Conservation (phyloP, 2,797 vertebrate genomes). For the Artibeus lituratus region DNA sequence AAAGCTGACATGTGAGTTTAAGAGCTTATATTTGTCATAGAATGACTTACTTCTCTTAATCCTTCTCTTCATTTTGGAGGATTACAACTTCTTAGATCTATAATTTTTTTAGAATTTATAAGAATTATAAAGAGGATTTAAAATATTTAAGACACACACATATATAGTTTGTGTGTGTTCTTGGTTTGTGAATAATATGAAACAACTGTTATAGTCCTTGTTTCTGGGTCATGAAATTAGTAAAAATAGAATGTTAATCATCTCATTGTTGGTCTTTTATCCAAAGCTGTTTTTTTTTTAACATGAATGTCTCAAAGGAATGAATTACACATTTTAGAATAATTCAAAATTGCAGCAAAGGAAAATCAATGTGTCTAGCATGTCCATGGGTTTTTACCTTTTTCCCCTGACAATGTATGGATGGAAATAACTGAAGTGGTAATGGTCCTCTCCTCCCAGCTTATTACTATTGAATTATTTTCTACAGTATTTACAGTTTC, state of each 20-base stretch:
- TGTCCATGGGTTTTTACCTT: not conserved
- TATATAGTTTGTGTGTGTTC: no score
- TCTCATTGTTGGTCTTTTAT: not conserved
- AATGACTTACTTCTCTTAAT: slow-evolving; percentile 54
- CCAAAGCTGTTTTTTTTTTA: not conserved
- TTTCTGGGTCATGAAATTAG: not conserved
- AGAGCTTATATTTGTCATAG: slow-evolving; percentile 58
- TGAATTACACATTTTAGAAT: not conserved
- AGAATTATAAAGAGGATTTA: not conserved
- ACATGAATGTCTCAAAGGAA: not conserved
- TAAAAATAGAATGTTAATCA: not conserved
- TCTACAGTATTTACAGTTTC: not conserved
- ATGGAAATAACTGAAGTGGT: not conserved
- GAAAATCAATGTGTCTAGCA: not conserved
- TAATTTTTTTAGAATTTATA: not conserved
- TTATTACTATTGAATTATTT: slow-evolving; percentile 4
- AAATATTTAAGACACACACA: not conserved
- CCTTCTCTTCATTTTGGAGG: not conserved
- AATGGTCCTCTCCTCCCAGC: not conserved
- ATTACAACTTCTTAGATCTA: not conserved
- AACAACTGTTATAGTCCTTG: not conserved
- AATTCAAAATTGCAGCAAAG: not conserved
- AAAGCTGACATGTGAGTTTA: slow-evolving; percentile 48
- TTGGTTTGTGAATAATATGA: not conserved
- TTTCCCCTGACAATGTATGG: not conserved